Conservation (phyloP, 2,888 invertebrate genomes). For the Myathropa florea region DNA sequence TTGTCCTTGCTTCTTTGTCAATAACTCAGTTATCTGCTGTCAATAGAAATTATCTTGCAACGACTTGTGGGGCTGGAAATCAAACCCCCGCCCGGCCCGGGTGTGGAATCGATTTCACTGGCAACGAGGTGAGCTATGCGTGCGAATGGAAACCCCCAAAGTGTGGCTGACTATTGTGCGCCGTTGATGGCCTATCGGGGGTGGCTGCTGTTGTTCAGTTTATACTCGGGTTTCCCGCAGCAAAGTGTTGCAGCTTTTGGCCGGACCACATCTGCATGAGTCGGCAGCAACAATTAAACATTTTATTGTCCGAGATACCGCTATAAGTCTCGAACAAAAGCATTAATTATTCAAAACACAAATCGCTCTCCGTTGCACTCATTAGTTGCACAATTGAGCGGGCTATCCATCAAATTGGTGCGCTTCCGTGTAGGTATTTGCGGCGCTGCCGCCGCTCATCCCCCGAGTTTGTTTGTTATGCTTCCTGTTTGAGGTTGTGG, state of each 20-base stretch:
- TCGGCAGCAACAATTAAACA: neutral
- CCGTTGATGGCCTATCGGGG: too few species aligned
- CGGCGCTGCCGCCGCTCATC: neutral
- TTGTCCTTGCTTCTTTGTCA: neutral
- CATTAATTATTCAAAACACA: neutral
- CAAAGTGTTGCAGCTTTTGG: neutral
- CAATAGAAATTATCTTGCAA: neutral
- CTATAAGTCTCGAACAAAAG: neutral
- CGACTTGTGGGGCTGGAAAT: neutral
- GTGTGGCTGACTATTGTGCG: neutral
- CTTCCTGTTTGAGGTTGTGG: neutral
- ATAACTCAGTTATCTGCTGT: neutral
- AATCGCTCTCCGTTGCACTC: neutral
- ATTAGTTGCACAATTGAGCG: neutral
- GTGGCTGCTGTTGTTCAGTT: neutral
- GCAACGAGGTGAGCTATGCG: neutral
- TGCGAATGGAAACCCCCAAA: neutral
- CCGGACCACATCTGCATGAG: neutral
- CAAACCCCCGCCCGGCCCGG: too few species aligned
- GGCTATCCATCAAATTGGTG: constrained; percentile 7
- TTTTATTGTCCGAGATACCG: neutral
- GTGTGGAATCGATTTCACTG: neutral
- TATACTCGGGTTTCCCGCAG: neutral
- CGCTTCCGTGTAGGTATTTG: neutral
- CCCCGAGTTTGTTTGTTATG: neutral